Evolutionary conservation across 2,888 invertebrate genomes (phyloP).

Genomic region (Lochmaea capreae): DNA sequence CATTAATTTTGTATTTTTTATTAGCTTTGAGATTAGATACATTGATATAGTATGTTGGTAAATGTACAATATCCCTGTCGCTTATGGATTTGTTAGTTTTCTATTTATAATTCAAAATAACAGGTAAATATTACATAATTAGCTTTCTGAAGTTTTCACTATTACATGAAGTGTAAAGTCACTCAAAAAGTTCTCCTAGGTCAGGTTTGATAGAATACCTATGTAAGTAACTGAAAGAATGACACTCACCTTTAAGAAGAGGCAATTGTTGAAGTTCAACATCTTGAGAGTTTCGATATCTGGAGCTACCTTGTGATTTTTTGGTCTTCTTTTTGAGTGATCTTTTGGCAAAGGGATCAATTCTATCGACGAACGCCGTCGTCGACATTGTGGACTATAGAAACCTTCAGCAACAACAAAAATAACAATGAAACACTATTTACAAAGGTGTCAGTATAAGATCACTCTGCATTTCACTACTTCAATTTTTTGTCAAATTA

Average conservation of each 20-base stretch:
- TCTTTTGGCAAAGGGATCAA: conserved; percentile 99
- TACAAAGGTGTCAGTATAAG: conserved; percentile 55
- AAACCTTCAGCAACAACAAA: conserved; percentile 43
- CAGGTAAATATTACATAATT: conserved; percentile 13
- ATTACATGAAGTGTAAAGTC: conserved; percentile 26
- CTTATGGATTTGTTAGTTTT: neutral
- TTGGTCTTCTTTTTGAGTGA: conserved; percentile 98
- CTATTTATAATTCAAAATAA: neutral
- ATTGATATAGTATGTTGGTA: neutral
- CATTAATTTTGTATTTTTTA: neutral
- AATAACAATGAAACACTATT: conserved; percentile 52
- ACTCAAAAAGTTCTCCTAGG: conserved; percentile 24
- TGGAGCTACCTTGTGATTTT: conserved; percentile 98
- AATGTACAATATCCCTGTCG: neutral
- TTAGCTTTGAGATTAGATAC: neutral
- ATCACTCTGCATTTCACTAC: conserved; percentile 61
- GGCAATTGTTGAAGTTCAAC: conserved; percentile 97
- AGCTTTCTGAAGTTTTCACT: conserved; percentile 11
- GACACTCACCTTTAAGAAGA: conserved; percentile 90
- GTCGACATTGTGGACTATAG: conserved; percentile 76
- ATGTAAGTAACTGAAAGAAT: conserved; percentile 16
- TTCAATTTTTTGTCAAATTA: conserved; percentile 58
- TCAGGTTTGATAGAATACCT: conserved; percentile 13
- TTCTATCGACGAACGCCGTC: conserved; percentile 96
- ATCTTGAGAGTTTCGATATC: conserved; percentile 98